These are phyloP conservation scores for Porites rus DNA, from an alignment of 92 coral and sea anemone species.

Conservation along the genomic window DNA sequence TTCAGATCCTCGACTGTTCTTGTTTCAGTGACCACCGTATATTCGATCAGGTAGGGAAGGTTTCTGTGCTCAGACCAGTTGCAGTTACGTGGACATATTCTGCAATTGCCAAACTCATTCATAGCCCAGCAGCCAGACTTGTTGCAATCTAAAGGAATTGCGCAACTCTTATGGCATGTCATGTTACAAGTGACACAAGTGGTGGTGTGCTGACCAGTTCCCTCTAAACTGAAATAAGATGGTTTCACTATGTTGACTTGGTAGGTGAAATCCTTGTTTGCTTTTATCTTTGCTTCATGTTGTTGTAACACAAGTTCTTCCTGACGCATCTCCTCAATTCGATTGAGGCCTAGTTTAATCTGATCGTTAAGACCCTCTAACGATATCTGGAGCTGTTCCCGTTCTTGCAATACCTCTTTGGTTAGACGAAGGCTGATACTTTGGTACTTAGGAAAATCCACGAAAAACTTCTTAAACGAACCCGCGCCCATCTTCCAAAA, in stretches of 20 bases:
- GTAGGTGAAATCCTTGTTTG: conserved; percentile 63
- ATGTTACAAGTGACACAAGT: conserved; percentile 44
- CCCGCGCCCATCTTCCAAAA: conserved; percentile 57
- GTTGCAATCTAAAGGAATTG: not conserved
- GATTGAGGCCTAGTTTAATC: conserved; percentile 35
- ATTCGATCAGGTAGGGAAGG: conserved; percentile 31
- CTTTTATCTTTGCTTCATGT: conserved; percentile 47
- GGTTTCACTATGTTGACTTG: conserved; percentile 11
- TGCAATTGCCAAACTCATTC: conserved; percentile 11
- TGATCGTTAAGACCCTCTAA: conserved; percentile 40
- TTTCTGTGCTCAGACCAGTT: conserved; percentile 42
- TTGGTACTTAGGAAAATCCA: not conserved
- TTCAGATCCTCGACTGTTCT: conserved; percentile 23
- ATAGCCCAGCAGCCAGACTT: conserved; percentile 28
- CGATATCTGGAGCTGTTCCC: conserved; percentile 36
- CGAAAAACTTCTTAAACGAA: conserved; percentile 44
- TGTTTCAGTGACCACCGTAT: not conserved
- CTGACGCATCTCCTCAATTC: conserved; percentile 49
- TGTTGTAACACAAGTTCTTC: conserved; percentile 44
- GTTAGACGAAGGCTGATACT: conserved; percentile 55
- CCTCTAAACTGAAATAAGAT: not conserved
- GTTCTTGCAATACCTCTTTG: conserved; percentile 52
- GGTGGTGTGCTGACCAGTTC: conserved; percentile 41
- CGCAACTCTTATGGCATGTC: conserved; percentile 50
- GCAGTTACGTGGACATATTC: conserved; percentile 32